A percentile compares a stretch with the other conserved stretches of the same genome.
Conservation (phyloP, 2,797 vertebrate genomes). For the Bradypodion pumilum region DNA sequence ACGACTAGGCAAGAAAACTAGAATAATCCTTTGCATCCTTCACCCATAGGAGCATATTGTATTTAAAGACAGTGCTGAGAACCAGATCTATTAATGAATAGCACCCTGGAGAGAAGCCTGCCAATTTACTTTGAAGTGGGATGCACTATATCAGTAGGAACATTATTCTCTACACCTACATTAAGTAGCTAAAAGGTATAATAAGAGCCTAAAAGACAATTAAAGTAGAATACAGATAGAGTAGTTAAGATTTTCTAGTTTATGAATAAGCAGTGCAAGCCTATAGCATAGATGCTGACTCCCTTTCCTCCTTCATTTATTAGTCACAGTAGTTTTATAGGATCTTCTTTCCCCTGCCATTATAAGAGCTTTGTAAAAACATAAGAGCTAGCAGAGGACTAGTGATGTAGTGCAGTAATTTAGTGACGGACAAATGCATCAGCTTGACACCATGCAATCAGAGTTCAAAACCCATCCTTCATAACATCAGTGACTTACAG, state of each 20-base stretch:
- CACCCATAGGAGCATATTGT: not conserved
- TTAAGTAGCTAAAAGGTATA: not conserved
- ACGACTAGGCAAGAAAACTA: not conserved
- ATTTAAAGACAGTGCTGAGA: conserved; percentile 10
- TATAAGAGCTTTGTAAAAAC: not conserved
- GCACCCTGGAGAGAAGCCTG: not conserved
- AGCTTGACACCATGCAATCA: not conserved
- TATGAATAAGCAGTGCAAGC: not conserved
- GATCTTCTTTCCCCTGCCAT: not conserved
- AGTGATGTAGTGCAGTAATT: not conserved
- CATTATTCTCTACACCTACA: not conserved
- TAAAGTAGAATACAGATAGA: not conserved
- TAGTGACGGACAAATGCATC: not conserved
- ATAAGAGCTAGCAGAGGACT: not conserved
- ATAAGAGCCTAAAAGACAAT: not conserved
- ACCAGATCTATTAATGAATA: not conserved
- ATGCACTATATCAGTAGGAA: not conserved
- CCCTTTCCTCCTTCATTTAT: not conserved
- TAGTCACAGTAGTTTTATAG: too few species aligned
- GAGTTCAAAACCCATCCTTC: not conserved
- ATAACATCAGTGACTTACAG: not conserved
- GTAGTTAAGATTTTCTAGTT: not conserved
- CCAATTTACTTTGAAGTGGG: conserved; percentile 18
- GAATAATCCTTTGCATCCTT: not conserved
- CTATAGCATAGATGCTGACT: not conserved